phyloP scores from a whole-genome alignment of 2,888 invertebrate genomes.

The Heteromurus nitidus region DNA sequence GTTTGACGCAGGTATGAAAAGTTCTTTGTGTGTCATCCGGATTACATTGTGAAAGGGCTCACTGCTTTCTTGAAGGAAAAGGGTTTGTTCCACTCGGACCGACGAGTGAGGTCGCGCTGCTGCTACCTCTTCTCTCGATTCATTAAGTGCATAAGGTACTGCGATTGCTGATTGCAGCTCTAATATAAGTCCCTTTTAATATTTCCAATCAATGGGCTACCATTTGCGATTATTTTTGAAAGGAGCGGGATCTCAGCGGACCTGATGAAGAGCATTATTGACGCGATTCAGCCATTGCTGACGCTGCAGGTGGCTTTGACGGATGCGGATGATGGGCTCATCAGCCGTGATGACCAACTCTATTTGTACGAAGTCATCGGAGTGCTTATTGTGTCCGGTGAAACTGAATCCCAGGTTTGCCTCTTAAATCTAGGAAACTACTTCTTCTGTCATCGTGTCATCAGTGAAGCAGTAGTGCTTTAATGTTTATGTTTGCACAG shows the following conservation, averaged over 20 bases:
- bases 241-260: constrained; percentile 68
- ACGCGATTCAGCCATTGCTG: constrained; percentile 77
- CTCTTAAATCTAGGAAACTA: too few species aligned
- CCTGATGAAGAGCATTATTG: constrained; percentile 77
- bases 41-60: constrained; percentile 77
- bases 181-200: too few species aligned
- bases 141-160: constrained; percentile 78
- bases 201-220: background rate
- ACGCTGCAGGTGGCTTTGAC: constrained; percentile 76
- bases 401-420: constrained; percentile 77
- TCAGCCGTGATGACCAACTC: constrained; percentile 78
- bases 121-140: constrained; percentile 79
- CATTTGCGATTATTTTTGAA: constrained; percentile 16
- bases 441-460: too few species aligned
- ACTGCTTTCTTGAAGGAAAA: constrained; percentile 78
- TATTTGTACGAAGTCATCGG: constrained; percentile 79
- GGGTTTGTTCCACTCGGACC: constrained; percentile 77
- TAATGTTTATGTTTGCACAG: constrained; percentile 12
- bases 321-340: constrained; percentile 74
- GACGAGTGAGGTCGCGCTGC: constrained; percentile 78
- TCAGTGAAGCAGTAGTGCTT: too few species aligned
- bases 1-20: constrained; percentile 78
- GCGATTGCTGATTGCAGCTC: background rate
- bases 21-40: constrained; percentile 77
- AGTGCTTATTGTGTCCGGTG: constrained; percentile 78